Conservation (phyloP, 2,888 invertebrate genomes). For the Clostera curtula region DNA sequence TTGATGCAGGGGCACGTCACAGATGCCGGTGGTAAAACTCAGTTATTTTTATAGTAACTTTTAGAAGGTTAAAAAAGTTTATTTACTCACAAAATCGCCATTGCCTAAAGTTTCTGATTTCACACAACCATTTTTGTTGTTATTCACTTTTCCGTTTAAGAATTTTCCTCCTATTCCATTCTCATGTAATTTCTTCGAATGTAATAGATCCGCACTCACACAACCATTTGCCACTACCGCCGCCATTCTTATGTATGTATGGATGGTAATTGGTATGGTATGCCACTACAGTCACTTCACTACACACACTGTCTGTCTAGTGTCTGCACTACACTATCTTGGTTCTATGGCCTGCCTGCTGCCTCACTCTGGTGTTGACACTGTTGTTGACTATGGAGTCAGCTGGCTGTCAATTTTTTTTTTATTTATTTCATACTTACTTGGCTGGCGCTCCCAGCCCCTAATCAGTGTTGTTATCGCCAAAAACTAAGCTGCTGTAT, state of each 20-base stretch:
- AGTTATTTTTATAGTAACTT: too few species aligned
- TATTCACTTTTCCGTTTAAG: constrained; percentile 39
- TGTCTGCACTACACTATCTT: background rate
- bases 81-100: constrained; percentile 48
- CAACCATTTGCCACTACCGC: constrained; percentile 29
- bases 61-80: constrained; percentile 24
- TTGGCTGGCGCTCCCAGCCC: too few species aligned
- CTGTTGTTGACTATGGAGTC: too few species aligned
- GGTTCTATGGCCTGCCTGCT: too few species aligned
- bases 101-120: constrained; percentile 35
- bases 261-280: constrained; percentile 1
- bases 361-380: too few species aligned
- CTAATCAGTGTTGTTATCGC: too few species aligned
- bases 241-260: constrained; percentile 43
- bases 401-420: too few species aligned
- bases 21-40: too few species aligned
- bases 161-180: constrained; percentile 30
- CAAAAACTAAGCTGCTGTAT: too few species aligned
- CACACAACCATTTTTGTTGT: constrained; percentile 43
- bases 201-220: constrained; percentile 23
- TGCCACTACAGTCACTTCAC: too few species aligned
- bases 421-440: too few species aligned
- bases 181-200: constrained; percentile 25
- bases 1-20: constrained; percentile 9
- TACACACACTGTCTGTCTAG: too few species aligned